Evolutionary conservation across 2,113 vertebrate species (phyloP), one percentile per base, ranked within the genome.

Genomic region (Amazona guildingii): DNA sequence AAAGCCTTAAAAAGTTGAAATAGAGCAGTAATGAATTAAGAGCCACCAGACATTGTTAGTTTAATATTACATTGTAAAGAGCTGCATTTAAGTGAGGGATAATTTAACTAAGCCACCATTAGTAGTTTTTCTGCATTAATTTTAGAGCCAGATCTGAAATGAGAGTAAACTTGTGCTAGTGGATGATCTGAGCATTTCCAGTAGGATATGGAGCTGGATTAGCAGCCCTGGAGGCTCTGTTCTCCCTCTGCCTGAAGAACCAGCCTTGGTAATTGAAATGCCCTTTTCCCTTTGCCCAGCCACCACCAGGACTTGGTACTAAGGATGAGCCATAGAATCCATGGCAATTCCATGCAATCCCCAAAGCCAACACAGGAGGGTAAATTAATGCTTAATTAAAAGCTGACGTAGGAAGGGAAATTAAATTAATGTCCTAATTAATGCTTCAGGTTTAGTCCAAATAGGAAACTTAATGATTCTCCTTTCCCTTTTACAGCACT

Each of bases 381-480:
- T 9, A 83, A 88, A 59, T 27, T 55, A 54, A 88, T 46, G 63
- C 75, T 88, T 96, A 92, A 96, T 95, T 95, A 96, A 95, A 92
- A 93, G 63, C 79, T 90, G 92, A 86, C 85, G 59, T 14, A 67
- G n/a, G 86, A 76, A 86, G 3, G 76, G 75, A 94, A 86, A 88
- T 92, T 68, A 88, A 96, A 90, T 94, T 75, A 92, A 96, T 87
- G 81, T 59, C 77, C 86, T 89, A 92, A 92, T 96, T 95, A 97
- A 91, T 85, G 70, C 62, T 61, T 28, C 18, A 0, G 43, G 74
- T 92, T 94, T 61, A 57, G 70, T 64, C 92, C 95, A 91, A 92
- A 48, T 13, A 85, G 52, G 80, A 78, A 89, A 64, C 33, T 39
- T 84, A 76, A 41, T 62, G 86, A 77, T 91, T 91, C 62, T 83